Conservation (phyloP, 2,797 vertebrate genomes). For the Arctocebus calabarensis region DNA sequence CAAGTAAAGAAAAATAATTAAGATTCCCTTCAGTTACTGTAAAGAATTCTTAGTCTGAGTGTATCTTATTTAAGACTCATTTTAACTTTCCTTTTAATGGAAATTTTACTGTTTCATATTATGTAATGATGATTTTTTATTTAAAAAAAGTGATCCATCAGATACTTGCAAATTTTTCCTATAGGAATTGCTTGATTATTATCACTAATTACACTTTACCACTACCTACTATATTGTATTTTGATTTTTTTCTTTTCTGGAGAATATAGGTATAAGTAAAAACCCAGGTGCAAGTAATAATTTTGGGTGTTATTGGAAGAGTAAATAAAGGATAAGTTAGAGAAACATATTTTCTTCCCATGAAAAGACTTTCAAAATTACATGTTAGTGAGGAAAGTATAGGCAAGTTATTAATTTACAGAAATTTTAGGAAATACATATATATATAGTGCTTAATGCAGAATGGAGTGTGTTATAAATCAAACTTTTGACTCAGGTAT, state of each 20-base stretch:
- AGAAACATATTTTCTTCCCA: not conserved
- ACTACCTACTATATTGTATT: not conserved
- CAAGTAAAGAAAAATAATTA: constrained; percentile 73
- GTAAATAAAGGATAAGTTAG: constrained; percentile 35
- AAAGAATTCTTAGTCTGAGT: constrained; percentile 55
- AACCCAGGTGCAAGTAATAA: not conserved
- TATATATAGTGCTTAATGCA: not conserved
- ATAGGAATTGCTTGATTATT: constrained; percentile 16
- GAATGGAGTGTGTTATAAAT: not conserved
- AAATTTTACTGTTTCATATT: constrained; percentile 70
- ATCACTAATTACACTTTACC: constrained; percentile 16
- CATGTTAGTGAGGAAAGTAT: not conserved
- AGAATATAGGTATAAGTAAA: constrained; percentile 35
- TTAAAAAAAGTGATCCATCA: constrained; percentile 47
- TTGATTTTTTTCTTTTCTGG: not conserved
- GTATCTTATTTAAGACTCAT: constrained; percentile 65
- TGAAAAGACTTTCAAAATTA: constrained; percentile 29
- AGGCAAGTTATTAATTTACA: constrained; percentile 22
- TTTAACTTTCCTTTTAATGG: constrained; percentile 71
- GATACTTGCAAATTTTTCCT: constrained; percentile 42
- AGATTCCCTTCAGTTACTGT: constrained; percentile 69
- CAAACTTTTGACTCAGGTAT: not conserved
- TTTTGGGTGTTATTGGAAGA: not conserved
- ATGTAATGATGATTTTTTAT: constrained; percentile 58
- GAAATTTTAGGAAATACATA: not conserved